Percentiles rank a stretch among this genome's conserved stretches.
Conservation (phyloP, 37 sponge, comb jelly and placozoan genomes). For the Axinella damicornis region DNA sequence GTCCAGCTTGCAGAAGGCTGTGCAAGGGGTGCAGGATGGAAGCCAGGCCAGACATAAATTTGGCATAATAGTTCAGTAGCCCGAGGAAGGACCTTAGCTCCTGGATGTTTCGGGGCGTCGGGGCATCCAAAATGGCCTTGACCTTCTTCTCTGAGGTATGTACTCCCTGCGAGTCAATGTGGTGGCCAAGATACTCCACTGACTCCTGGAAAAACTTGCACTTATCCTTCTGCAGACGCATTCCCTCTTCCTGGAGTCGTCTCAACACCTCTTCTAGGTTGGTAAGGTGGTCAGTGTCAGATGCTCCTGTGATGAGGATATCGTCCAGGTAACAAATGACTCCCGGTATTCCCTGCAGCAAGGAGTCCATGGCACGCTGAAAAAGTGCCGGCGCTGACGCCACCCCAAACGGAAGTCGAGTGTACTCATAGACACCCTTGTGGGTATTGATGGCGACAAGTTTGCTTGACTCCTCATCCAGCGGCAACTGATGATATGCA, state of each 20-base stretch:
- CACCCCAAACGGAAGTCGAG: constrained; percentile 1
- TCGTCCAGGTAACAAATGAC: constrained; percentile 25
- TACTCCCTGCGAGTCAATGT: constrained; percentile 15
- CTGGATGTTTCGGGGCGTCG: constrained; percentile 22
- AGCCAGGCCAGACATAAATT: constrained; percentile 31
- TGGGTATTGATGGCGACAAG: constrained; percentile 7
- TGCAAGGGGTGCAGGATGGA: constrained; percentile 4
- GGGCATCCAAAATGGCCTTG: constrained; percentile 22
- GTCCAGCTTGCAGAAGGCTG: no score
- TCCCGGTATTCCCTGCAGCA: not conserved
- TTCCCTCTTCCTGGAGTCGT: constrained; percentile 19
- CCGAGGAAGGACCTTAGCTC: constrained; percentile 46
- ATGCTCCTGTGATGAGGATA: constrained; percentile 39
- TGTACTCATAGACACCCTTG: not conserved
- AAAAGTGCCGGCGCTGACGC: constrained; percentile 18
- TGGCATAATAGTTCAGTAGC: constrained; percentile 43
- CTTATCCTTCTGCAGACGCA: constrained; percentile 17
- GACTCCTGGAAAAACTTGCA: constrained; percentile 15
- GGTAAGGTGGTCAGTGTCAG: constrained; percentile 27
- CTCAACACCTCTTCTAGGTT: constrained; percentile 27
- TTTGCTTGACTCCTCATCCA: not conserved
- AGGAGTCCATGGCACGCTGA: not conserved
- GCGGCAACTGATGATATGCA: not conserved
- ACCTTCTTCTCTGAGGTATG: not conserved
- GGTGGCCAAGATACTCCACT: constrained; percentile 55